Evolutionary conservation across 2,797 vertebrate genomes (phyloP).

Genomic region (Chelon labrosus): DNA sequence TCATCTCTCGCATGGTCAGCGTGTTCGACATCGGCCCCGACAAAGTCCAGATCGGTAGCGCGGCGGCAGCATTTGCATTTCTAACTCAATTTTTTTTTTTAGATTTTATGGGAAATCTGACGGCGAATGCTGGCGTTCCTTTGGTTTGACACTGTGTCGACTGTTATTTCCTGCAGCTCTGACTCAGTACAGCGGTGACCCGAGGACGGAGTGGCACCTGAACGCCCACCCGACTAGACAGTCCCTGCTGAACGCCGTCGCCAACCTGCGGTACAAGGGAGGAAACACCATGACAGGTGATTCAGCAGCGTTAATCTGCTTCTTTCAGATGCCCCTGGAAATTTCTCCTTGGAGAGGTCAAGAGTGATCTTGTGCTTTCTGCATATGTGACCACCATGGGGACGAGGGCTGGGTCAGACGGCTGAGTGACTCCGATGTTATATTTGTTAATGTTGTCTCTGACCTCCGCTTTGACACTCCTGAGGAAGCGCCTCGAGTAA

Average conservation of each 20-base stretch:
- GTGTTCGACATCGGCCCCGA: slow-evolving; percentile 93
- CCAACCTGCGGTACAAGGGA: slow-evolving; percentile 94
- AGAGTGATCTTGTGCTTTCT: too few relatives aligned
- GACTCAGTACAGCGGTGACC: slow-evolving; percentile 96
- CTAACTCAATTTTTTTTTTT: neutral
- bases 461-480: too few relatives aligned
- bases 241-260: slow-evolving; percentile 89
- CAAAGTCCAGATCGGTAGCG: slow-evolving; percentile 93
- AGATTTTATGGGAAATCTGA: neutral
- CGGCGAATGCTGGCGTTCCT: neutral
- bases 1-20: slow-evolving; percentile 93
- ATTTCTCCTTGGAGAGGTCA: too few relatives aligned
- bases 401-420: too few relatives aligned
- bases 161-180: slow-evolving; percentile 82
- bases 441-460: too few relatives aligned
- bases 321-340: too few relatives aligned
- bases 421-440: too few relatives aligned
- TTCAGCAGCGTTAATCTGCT: too few relatives aligned
- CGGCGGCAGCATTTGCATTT: neutral
- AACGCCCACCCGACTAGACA: slow-evolving; percentile 87
- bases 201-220: slow-evolving; percentile 96
- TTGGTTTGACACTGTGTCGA: neutral
- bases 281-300: slow-evolving; percentile 97
- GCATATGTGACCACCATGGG: too few relatives aligned
- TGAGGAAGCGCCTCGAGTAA: too few relatives aligned